Percentiles rank a stretch among this genome's conserved stretches.
Conservation (phyloP, 2,797 vertebrate species). For the Benthosema pterotum region DNA sequence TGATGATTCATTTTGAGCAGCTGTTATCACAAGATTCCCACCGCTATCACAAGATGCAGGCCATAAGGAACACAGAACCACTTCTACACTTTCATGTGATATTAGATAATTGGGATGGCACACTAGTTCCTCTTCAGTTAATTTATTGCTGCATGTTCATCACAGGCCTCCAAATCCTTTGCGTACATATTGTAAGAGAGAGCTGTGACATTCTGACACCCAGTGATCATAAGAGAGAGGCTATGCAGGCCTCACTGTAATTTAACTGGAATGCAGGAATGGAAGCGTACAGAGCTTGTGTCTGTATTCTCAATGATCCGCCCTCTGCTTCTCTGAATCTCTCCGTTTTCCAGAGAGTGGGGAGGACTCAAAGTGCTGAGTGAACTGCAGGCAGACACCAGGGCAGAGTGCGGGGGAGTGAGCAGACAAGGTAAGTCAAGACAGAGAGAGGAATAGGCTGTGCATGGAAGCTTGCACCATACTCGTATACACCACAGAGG, state of each 20-base stretch:
- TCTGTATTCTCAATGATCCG: constrained; percentile 8
- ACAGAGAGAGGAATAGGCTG: constrained; percentile 2
- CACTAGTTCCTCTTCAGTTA: constrained; percentile 10
- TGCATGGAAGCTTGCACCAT: neutral
- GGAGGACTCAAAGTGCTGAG: constrained; percentile 49
- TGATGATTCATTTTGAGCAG: no score
- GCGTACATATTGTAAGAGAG: constrained; percentile 11
- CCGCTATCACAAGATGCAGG: neutral
- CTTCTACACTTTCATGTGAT: no score
- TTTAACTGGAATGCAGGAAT: constrained; percentile 39
- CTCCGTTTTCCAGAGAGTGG: constrained; percentile 19
- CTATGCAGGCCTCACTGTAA: constrained; percentile 8
- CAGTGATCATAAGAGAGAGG: constrained; percentile 19
- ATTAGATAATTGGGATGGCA: neutral
- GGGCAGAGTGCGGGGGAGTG: constrained; percentile 49
- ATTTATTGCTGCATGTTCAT: neutral
- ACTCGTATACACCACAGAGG: neutral
- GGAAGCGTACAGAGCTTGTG: constrained; percentile 21
- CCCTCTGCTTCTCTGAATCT: constrained; percentile 15
- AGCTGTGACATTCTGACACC: constrained; percentile 50
- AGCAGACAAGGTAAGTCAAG: constrained; percentile 63
- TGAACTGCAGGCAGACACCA: constrained; percentile 48
- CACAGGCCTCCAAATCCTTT: neutral
- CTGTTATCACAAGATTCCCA: no score
- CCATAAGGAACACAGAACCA: neutral